Evolutionary conservation across 2,113 vertebrate genomes (phyloP).

Genomic region (Butastur rufipennis): DNA sequence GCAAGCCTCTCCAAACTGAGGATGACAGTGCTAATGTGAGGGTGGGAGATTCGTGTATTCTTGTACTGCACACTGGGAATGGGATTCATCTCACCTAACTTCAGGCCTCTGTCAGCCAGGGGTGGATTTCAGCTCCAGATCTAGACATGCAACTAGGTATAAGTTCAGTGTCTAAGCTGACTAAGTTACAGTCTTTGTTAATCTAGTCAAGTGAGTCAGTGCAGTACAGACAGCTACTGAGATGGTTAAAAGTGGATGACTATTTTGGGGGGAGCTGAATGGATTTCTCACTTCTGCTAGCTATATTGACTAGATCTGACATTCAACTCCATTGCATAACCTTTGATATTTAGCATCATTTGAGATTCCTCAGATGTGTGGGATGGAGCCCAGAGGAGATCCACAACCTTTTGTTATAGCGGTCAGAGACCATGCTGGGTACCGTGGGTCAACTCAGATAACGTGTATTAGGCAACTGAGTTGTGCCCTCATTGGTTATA

Average conservation of each 20-base stretch:
- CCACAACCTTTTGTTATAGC: not conserved
- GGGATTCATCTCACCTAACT: not conserved
- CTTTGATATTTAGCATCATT: not conserved
- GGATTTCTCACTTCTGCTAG: not conserved
- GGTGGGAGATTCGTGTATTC: not conserved
- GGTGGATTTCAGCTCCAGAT: not conserved
- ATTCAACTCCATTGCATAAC: not conserved
- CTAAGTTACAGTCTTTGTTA: not conserved
- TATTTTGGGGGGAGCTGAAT: not conserved
- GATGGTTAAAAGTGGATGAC: not conserved
- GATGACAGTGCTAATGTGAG: not conserved
- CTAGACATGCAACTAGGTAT: not conserved
- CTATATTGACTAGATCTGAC: not conserved
- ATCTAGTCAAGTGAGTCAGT: not conserved
- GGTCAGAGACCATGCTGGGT: fast-evolving
- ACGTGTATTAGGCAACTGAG: fast-evolving
- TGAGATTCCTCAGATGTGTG: not conserved
- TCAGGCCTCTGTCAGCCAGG: not conserved
- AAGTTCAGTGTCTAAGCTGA: not conserved
- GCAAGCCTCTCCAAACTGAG: not conserved
- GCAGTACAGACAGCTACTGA: not conserved
- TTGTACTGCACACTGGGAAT: not conserved
- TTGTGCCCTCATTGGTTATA: not conserved
- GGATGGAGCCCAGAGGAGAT: not conserved
- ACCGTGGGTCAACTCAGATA: not conserved